Base-by-base conservation (phyloP, 1,140 invertebrate species). In the Hirudo medicinalis region DNA sequence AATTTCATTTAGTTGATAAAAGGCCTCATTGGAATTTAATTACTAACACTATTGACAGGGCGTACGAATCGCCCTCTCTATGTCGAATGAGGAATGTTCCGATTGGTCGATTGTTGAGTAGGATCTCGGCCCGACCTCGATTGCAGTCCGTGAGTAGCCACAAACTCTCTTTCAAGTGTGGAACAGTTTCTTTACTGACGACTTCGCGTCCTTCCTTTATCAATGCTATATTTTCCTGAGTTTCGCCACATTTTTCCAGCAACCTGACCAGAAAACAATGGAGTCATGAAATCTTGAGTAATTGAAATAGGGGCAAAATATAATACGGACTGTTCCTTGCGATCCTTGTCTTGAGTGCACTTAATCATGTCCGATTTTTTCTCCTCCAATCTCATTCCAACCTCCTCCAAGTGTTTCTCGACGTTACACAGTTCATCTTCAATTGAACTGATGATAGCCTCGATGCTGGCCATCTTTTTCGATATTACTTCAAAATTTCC, bases 1-100 rank as follows among this genome's bases (percentile, higher is more conserved):
- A 8, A 22, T 13, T 32, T 63, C 4, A 22, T 25, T 1, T 1
- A 25, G 19, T 25, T 6, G 57, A 63, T 22, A n/a, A 22, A 63
- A 6, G 13, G 57, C 0, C 22, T 22, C 22, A 11, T 63, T 57
- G 25, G 9, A n/a, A 57, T 57, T 57, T 9, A 57, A 63, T 63
- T 82, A 83, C 84, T 85, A 82, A 89, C 86, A 87, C 87, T 77
- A 97, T 93, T 1, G 92, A 95, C 29, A 97, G 83, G n/a, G 92
- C 93, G 79, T 90, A 89, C 54, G 75, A 74, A 43, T 74, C 71
- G 78, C 92, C 88, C 49, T 89, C 89, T 57, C 75, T 74, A 0
- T 78, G 75, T 74, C 94, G 85, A 72, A 97, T 89, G 49, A 97
- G 85, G 81, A 97, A 97, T 49, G 93, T 97, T 43, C 94, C 94